Conservation (phyloP, 2,113 vertebrate genomes). For the Cichladusa arquata region DNA sequence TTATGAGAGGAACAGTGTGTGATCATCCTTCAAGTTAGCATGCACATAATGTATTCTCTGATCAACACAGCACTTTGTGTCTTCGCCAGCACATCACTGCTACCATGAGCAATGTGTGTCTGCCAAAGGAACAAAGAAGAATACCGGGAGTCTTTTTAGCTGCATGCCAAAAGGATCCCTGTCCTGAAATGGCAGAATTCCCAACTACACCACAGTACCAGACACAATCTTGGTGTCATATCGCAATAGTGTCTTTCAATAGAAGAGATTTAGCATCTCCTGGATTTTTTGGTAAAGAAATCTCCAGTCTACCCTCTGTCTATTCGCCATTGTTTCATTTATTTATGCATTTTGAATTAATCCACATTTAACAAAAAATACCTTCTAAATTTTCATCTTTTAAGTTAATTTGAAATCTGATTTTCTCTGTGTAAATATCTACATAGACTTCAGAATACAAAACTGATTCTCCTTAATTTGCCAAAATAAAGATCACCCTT, state of each 20-base stretch:
- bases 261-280: background rate
- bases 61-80: conserved; percentile 32
- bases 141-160: background rate
- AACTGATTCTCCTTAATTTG: background rate
- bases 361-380: background rate
- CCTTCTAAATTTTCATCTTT: background rate
- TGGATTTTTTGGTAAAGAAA: background rate
- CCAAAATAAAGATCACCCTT: background rate
- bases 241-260: background rate
- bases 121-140: conserved; percentile 36
- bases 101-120: background rate
- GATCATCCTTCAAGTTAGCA: conserved; percentile 45
- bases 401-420: background rate
- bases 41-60: conserved; percentile 21
- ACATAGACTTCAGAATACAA: background rate
- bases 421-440: background rate
- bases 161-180: background rate
- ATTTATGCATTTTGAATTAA: background rate
- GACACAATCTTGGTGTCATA: background rate
- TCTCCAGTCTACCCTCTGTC: background rate
- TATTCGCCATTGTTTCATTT: background rate
- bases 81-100: background rate
- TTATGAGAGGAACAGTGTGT: conserved; percentile 27
- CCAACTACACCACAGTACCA: background rate
- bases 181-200: conserved; percentile 9